phyloP scores from a whole-genome alignment of 2,113 vertebrate genomes.

The Prochilodus magdalenae region DNA sequence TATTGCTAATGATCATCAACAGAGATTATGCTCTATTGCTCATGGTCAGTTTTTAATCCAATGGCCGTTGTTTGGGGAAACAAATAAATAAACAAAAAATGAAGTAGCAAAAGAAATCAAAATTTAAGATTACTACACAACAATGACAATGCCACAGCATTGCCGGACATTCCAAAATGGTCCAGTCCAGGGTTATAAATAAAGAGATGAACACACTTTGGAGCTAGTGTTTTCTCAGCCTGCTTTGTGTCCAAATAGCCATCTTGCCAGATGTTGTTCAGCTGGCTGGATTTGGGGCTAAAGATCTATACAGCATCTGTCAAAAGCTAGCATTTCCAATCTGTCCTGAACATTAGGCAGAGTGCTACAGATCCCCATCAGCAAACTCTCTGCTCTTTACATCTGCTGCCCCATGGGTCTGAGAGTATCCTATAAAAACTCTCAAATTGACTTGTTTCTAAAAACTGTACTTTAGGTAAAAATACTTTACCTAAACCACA shows the following conservation, averaged over 20 bases:
- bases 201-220: background rate
- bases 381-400: slow-evolving; percentile 37
- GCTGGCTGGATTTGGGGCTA: slow-evolving; percentile 81
- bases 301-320: slow-evolving; percentile 86
- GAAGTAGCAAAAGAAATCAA: too few relatives aligned
- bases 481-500: too few relatives aligned
- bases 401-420: slow-evolving; percentile 43
- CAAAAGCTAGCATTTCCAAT: slow-evolving; percentile 81
- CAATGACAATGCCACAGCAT: too few relatives aligned
- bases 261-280: slow-evolving; percentile 86
- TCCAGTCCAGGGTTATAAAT: background rate
- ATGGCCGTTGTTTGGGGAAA: background rate
- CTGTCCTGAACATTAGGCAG: slow-evolving; percentile 86
- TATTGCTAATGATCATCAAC: background rate
- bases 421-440: background rate
- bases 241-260: slow-evolving; percentile 66
- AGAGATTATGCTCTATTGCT: background rate
- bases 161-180: background rate
- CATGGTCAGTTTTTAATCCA: background rate
- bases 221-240: background rate
- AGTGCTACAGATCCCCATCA: slow-evolving; percentile 62
- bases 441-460: background rate
- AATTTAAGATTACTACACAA: too few relatives aligned
- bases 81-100: too few relatives aligned
- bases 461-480: background rate